Percentiles rank a stretch among this genome's conserved stretches.
phyloP scores from a whole-genome alignment of 2,113 vertebrate species.

The Anseranas semipalmata region DNA sequence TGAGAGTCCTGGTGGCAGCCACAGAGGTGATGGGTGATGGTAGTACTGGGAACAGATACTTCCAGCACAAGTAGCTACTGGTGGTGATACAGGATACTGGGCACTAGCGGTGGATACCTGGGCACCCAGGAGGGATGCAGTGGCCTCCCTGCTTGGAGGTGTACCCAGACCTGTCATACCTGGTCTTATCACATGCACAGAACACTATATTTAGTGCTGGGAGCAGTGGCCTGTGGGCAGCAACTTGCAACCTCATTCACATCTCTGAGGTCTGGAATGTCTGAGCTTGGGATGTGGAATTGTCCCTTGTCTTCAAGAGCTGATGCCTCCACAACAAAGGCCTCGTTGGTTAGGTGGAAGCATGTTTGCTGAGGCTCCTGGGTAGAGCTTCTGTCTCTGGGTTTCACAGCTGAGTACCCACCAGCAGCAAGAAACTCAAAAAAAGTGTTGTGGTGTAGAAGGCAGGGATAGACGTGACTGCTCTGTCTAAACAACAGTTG shows the following conservation, averaged over 20 bases:
- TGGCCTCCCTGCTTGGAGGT: too few relatives aligned
- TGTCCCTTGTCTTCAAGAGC: background rate
- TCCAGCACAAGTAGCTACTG: background rate
- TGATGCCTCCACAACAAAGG: background rate
- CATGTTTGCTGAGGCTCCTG: background rate
- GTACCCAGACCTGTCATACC: background rate
- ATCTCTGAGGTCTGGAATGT: background rate
- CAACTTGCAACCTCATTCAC: background rate
- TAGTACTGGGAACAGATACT: background rate
- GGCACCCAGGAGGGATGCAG: background rate
- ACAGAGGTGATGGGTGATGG: accelerated
- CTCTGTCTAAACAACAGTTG: background rate
- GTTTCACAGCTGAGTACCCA: background rate
- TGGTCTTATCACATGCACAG: background rate
- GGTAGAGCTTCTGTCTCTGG: background rate
- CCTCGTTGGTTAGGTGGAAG: background rate
- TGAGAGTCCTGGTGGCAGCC: background rate
- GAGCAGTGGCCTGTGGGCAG: background rate
- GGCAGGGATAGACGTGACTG: background rate
- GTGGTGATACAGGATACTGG: background rate
- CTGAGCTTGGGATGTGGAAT: background rate
- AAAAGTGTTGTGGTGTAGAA: background rate
- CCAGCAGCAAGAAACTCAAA: background rate
- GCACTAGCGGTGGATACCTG: background rate
- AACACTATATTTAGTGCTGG: too few relatives aligned